These are phyloP conservation scores for Corbicula japonica DNA, from an alignment of 2,888 invertebrate species.

Conservation along the genomic window DNA sequence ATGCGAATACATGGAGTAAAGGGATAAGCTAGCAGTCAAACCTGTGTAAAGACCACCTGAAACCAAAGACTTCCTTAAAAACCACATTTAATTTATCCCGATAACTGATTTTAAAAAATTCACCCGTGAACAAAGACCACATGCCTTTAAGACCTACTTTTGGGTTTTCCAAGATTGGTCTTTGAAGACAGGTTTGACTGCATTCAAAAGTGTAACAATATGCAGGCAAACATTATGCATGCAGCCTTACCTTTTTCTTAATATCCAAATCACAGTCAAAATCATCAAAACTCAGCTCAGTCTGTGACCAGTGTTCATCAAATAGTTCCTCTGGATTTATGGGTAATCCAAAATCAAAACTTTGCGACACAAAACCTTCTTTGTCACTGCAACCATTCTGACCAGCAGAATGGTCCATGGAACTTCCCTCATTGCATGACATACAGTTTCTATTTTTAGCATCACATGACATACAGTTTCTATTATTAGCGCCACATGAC, in stretches of 20 bases:
- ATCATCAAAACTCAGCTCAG: conserved; percentile 76
- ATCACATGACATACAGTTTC: conserved; percentile 67
- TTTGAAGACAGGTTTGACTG: too few species aligned
- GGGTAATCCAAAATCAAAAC: conserved; percentile 68
- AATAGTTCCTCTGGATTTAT: conserved; percentile 79
- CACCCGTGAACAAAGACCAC: too few species aligned
- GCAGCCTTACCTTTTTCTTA: conserved; percentile 20
- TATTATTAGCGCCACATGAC: conserved; percentile 68
- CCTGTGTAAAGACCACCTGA: too few species aligned
- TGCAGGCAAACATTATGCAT: not conserved
- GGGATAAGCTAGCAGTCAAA: too few species aligned
- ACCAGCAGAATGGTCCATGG: conserved; percentile 47
- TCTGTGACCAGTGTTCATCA: conserved; percentile 81
- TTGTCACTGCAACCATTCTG: conserved; percentile 41
- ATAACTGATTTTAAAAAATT: too few species aligned
- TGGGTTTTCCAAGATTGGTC: too few species aligned
- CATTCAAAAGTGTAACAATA: not conserved
- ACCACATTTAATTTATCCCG: too few species aligned
- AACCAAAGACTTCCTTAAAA: too few species aligned
- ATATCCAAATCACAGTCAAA: conserved; percentile 66
- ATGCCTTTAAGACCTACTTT: too few species aligned
- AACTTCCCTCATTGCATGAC: conserved; percentile 64
- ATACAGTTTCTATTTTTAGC: conserved; percentile 67
- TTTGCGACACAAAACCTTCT: conserved; percentile 58
- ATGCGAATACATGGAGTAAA: too few species aligned